phyloP scores from a whole-genome alignment of 2,113 vertebrate species.

The Salvelinus fontinalis region DNA sequence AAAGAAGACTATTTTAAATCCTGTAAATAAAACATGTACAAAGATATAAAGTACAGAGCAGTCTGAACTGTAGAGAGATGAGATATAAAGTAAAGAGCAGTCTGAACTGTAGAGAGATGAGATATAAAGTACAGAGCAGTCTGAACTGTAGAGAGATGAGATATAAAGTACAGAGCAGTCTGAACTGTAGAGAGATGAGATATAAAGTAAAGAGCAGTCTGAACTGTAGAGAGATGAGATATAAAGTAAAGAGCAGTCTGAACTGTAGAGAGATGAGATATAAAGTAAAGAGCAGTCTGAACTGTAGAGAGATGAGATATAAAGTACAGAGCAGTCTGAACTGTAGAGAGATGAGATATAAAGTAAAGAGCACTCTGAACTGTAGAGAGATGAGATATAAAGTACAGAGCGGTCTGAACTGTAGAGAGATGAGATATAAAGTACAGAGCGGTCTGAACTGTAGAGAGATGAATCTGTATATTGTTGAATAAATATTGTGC shows the following conservation, averaged over 20 bases:
- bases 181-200: constrained; percentile 82
- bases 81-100: constrained; percentile 5
- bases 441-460: constrained; percentile 68
- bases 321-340: constrained; percentile 57
- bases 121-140: constrained; percentile 46
- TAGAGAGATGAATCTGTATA: constrained; percentile 86
- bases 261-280: constrained; percentile 83
- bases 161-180: constrained; percentile 53
- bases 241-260: constrained; percentile 59
- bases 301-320: constrained; percentile 78
- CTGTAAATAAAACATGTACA: constrained; percentile 96
- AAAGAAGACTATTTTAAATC: constrained; percentile 92
- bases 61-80: constrained; percentile 82
- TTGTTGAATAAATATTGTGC: constrained; percentile 98
- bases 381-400: constrained; percentile 80
- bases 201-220: constrained; percentile 37
- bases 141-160: constrained; percentile 85
- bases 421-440: constrained; percentile 73
- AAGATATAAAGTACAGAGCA: constrained; percentile 61
- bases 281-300: constrained; percentile 63
- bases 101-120: constrained; percentile 86
- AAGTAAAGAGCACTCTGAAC: constrained; percentile 67
- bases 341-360: constrained; percentile 82
- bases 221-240: constrained; percentile 85
- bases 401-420: constrained; percentile 69